Base-by-base conservation (phyloP, 2,113 vertebrate species). In the Eublepharis macularius region DNA sequence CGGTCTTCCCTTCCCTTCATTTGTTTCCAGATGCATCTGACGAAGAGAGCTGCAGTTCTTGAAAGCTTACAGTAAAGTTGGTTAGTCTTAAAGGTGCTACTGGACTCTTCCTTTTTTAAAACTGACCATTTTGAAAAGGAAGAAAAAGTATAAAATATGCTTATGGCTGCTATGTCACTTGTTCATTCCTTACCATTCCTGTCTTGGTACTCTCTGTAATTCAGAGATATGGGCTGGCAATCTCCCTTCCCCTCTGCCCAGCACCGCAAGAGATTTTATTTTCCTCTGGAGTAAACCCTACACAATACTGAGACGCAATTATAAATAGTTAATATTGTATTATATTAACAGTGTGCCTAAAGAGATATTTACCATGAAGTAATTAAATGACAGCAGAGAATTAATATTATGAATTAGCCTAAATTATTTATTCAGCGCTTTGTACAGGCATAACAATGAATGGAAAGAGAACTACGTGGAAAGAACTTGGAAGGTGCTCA, bases 261-360 rank as follows among this genome's bases (percentile, higher is more conserved):
- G 54, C 54, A 57, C 54, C 2, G 54, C 54, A 57, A 57, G 17
- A 57, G 87, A 80, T 75, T 85, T 68, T 3, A 77, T 88, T 29
- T 45, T 87, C 47, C 66, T 80, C 60, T 89, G 39, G 54, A 85
- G 43, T 88, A 78, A 89, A 82, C 86, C 74, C 47, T 77, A 1
- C 14, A 49, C 41, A 91, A 76, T 60, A 78, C 83, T 21, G 83
- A 85, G 85, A 86, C 90, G 90, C 89, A 93, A 91, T 91, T 91
- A 81, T 68, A 79, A 57, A 82, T 51, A 80, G 45, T 87, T 91
- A 81, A 87, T 75, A 68, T 47, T 89, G 70, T 74, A 82, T 63
- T 89, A 84, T 41, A 92, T 87, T 82, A 70, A 14, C 91, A 77
- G 5, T 76, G 80, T 76, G 72, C 88, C 76, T 88, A 72, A 93